Evolutionary conservation across 2,113 vertebrate species (phyloP).

Genomic region (Vulpes vulpes): DNA sequence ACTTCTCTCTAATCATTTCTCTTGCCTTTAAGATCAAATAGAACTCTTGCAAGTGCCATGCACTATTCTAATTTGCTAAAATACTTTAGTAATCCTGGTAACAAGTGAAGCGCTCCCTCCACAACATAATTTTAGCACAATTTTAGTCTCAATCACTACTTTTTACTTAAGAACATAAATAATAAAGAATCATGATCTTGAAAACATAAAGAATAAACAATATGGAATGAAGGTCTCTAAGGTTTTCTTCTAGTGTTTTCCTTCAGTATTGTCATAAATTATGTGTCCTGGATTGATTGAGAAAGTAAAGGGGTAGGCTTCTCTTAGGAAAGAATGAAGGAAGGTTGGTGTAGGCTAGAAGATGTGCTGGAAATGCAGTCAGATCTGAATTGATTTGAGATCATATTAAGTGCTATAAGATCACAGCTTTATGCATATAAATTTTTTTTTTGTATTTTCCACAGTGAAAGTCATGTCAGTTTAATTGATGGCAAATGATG

Average conservation of each 20-base stretch:
- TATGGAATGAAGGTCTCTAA: neutral
- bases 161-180: neutral
- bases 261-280: neutral
- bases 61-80: neutral
- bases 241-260: neutral
- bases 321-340: fast-evolving
- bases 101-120: neutral
- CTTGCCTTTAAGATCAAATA: neutral
- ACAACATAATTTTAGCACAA: neutral
- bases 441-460: neutral
- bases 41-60: neutral
- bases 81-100: neutral
- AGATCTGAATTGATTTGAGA: neutral
- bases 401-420: neutral
- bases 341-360: neutral
- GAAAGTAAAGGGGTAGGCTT: neutral
- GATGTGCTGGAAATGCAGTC: neutral
- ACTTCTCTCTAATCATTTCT: neutral
- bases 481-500: neutral
- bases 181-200: neutral
- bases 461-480: neutral
- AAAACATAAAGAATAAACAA: neutral
- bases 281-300: neutral
- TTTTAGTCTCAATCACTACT: neutral
- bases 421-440: neutral